Base-by-base conservation (phyloP, 2,797 vertebrate species). In the Poeciliopsis turneri region DNA sequence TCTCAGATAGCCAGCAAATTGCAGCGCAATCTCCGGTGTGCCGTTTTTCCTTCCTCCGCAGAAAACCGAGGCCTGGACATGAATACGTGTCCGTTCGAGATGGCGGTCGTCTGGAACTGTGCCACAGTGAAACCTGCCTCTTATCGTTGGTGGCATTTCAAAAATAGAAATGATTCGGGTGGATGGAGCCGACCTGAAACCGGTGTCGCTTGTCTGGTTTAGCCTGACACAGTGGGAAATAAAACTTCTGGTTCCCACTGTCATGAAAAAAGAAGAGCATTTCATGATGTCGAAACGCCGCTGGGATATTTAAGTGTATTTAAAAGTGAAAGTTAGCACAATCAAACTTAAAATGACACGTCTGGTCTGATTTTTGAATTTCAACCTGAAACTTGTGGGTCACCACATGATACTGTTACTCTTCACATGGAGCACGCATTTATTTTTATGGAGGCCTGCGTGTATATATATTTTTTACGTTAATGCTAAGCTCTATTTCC, bases 21-120 rank as follows among this genome's bases (percentile, higher is more conserved):
- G 33, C 36, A 74, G 33, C 8, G 25, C 73, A 74, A 74, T 57
- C 53, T 74, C 73, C 73, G 43, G 43, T 64, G 57, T 46, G 43
- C 9, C 33, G 43, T 30, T 75, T 55, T n/a, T 33, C 28, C 18
- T 36, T 53, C 8, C 51, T n/a, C 51, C 33, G 18, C n/a, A 9
- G 41, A 12, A 75, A 75, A 33, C n/a, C 28, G 3, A 46, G 55
- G 30, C 13, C n/a, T 61, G 20, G 12, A 45, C 20, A 61, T 75
- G 18, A 61, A 59, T 20, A 30, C 18, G 20, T 39, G 47, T 36
- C 33, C 20, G 25, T 53, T 51, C 30, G 25, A 33, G 72, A 53
- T 12, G 12, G 28, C 2, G 3, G 39, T 39, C 49, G 16, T 39
- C 20, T 55, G 72, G 33, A 12, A 7, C 49, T n/a, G 49, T 15